Conservation (phyloP, 2,113 vertebrate species). For the Neodon shergylaensis region DNA sequence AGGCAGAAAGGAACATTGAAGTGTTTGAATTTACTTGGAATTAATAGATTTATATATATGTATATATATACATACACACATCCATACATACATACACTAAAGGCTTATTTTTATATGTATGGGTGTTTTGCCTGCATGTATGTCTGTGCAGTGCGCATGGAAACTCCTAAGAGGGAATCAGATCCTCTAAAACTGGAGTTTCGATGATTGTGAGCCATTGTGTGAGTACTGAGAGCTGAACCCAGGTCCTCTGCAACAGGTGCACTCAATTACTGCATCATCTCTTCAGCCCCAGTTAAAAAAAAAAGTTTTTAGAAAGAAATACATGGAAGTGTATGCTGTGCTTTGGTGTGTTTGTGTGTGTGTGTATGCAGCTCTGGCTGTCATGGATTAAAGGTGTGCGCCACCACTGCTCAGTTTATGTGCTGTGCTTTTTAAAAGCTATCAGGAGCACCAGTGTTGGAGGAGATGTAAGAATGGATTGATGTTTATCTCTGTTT, state of each 20-base stretch:
- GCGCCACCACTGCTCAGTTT: not conserved
- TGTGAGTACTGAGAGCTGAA: not conserved
- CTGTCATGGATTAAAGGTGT: not conserved
- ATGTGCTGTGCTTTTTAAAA: not conserved
- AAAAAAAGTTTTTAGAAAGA: not conserved
- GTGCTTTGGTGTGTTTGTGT: not conserved
- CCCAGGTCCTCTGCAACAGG: not conserved
- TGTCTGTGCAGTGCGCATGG: not conserved
- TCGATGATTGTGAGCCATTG: not conserved
- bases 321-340: not conserved
- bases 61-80: not conserved
- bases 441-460: constrained; percentile 5
- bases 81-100: not conserved
- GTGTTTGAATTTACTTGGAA: constrained; percentile 42
- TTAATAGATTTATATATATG: constrained; percentile 17
- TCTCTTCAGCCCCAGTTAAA: not conserved
- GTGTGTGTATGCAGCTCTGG: not conserved
- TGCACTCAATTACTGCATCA: not conserved
- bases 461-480: not conserved
- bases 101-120: not conserved
- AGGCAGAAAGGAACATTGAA: constrained; percentile 30
- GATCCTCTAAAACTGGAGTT: not conserved
- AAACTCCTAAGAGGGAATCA: not conserved
- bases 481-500: constrained; percentile 48
- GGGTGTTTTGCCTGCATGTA: not conserved